Percentiles rank a stretch among this genome's conserved stretches.
phyloP scores from a whole-genome alignment of 1,140 invertebrate species.

The Tetragnatha versicolor region DNA sequence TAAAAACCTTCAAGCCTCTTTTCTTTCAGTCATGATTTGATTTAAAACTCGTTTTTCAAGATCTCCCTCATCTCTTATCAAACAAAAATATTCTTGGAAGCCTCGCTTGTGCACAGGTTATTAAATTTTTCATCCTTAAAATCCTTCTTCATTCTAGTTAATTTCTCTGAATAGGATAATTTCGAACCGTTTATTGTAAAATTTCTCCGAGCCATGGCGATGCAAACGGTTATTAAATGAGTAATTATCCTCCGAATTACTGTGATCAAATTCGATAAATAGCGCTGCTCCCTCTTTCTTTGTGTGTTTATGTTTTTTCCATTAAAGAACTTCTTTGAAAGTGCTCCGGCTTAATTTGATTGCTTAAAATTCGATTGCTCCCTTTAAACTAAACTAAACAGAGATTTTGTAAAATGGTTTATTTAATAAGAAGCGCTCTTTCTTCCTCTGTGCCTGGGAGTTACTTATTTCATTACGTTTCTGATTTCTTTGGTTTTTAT shows the following conservation, averaged over 20 bases:
- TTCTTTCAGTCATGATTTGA: background rate
- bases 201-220: slow-evolving; percentile 22
- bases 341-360: slow-evolving; percentile 39
- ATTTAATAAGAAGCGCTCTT: slow-evolving; percentile 45
- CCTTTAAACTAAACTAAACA: slow-evolving; percentile 54
- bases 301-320: background rate
- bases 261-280: slow-evolving; percentile 50
- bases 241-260: slow-evolving; percentile 45
- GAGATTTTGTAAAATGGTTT: slow-evolving; percentile 56
- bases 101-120: slow-evolving; percentile 21
- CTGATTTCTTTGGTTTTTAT: slow-evolving; percentile 51
- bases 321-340: background rate
- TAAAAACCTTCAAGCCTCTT: background rate
- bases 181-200: slow-evolving; percentile 40
- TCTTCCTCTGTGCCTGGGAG: slow-evolving; percentile 23
- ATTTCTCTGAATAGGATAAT: slow-evolving; percentile 35
- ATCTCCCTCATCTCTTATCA: slow-evolving; percentile 16
- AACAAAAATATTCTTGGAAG: slow-evolving; percentile 24
- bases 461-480: slow-evolving; percentile 54
- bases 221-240: slow-evolving; percentile 51
- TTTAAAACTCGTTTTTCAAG: background rate
- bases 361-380: slow-evolving; percentile 52
- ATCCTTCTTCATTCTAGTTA: slow-evolving; percentile 40
- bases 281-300: background rate
- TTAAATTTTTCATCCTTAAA: slow-evolving; percentile 33